Evolutionary conservation across 92 coral and sea anemone genomes (phyloP), one percentile per base, ranked within the genome.

Genomic region (Heteractis magnifica): DNA sequence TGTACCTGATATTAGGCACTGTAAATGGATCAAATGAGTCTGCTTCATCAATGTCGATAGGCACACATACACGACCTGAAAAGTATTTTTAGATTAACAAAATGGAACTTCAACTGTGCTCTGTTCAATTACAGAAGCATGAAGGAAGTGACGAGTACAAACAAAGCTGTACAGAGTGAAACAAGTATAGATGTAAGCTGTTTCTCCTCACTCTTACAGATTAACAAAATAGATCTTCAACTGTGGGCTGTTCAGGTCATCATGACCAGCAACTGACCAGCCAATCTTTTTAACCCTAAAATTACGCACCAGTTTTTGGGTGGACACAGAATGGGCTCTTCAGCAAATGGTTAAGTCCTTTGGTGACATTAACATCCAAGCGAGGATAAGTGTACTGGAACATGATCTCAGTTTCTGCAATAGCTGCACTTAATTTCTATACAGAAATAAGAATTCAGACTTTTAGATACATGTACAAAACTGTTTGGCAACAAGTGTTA

Each of bases 271-370:
- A 56, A 56, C 16, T 56, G 16, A 56, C 18, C 13, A 12, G 64
- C 64, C 64, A 58, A 14, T 34, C 44, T 34, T 34, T 34, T 34
- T 34, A 34, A 34, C 44, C 44, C 44, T 34, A 2, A 34, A 34
- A 34, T 34, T 34, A 81, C 87, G 52, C 44, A 95, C 98, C 98
- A 68, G 98, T 95, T 81, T 95, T 95, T 4, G 98, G 98, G 77
- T 95, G 98, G 76, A 95, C 91, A 79, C 97, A 93, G 83, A 93
- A 95, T 50, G 98, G 98, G 83, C 98, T 95, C 85, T 95, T 95
- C 26, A 95, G 85, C 71, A 93, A 87, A 79, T 97, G 99, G 84
- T 97, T 97, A 3, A 97, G 90, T 49, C 99, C 99, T 83, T 97
- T 97, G 34, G 99, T 97, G 51, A 97, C 99, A 80, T 97, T 93